A percentile compares a stretch with the other conserved stretches of the same genome.
Evolutionary conservation across 2,797 vertebrate species (phyloP).

Genomic region (Macrochelys suwanniensis): DNA sequence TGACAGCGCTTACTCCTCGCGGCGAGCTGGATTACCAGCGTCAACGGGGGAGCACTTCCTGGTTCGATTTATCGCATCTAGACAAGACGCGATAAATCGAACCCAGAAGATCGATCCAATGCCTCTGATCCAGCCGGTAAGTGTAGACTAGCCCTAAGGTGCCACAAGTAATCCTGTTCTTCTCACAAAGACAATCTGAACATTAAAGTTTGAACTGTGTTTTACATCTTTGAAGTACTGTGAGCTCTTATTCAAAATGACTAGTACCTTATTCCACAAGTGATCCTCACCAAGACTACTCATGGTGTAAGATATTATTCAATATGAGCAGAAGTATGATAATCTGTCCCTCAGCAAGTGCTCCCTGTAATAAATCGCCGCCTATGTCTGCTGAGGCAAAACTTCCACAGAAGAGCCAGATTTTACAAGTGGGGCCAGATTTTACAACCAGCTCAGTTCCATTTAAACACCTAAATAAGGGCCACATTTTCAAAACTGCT

Average conservation of each 20-base stretch:
- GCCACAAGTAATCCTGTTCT: background rate
- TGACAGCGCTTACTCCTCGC: too few relatives aligned
- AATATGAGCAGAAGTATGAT: background rate
- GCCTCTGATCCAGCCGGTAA: too few relatives aligned
- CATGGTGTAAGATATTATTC: background rate
- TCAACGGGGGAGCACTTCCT: too few relatives aligned
- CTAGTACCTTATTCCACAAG: background rate
- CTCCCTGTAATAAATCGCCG: background rate
- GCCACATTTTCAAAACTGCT: background rate
- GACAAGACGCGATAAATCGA: too few relatives aligned
- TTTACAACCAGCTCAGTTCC: background rate
- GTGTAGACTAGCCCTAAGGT: too few relatives aligned
- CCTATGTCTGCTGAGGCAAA: background rate
- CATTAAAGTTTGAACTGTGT: background rate
- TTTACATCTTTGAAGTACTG: background rate
- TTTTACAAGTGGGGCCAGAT: background rate
- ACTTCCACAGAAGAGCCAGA: background rate
- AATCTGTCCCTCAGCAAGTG: background rate
- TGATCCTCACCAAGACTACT: background rate
- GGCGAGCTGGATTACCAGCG: too few relatives aligned
- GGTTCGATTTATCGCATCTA: too few relatives aligned
- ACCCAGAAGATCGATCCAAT: too few relatives aligned
- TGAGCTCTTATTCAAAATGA: background rate
- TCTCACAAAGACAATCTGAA: background rate
- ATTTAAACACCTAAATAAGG: background rate